A percentile compares a stretch with the other conserved stretches of the same genome.
phyloP scores from a whole-genome alignment of 2,797 vertebrate species.

The Gymnoscopelus braueri region DNA sequence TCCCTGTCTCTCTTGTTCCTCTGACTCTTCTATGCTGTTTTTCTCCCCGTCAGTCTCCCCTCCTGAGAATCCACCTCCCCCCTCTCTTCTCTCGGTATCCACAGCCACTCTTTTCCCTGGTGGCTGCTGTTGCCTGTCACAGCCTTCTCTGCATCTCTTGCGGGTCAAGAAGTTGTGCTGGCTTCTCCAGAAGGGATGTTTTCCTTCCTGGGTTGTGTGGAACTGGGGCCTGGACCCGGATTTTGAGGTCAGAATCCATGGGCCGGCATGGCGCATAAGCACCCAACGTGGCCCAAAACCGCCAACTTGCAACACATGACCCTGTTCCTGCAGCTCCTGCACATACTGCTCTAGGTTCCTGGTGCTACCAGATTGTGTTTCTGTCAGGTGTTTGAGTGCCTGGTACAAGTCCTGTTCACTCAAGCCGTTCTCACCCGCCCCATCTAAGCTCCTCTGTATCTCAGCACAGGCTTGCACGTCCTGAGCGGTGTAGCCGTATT shows the following conservation, averaged over 20 bases:
- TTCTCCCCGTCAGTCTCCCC: background rate
- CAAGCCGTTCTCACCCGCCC: constrained; percentile 80
- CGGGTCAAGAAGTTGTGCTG: constrained; percentile 38
- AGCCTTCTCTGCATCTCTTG: constrained; percentile 52
- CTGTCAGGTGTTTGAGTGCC: constrained; percentile 71
- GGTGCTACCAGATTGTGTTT: constrained; percentile 59
- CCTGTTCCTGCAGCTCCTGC: constrained; percentile 84
- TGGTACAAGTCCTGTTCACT: constrained; percentile 72
- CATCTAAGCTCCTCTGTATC: constrained; percentile 76
- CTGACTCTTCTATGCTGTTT: background rate
- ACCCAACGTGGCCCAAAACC: constrained; percentile 83
- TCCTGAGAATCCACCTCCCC: fast-evolving
- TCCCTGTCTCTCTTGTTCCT: background rate
- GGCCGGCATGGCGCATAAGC: constrained; percentile 77
- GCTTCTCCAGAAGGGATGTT: background rate
- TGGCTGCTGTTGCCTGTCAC: constrained; percentile 11
- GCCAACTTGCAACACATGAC: constrained; percentile 87
- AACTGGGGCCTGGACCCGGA: constrained; percentile 39
- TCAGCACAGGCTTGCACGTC: constrained; percentile 77
- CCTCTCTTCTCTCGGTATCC: background rate
- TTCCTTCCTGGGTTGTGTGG: background rate
- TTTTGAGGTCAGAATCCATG: constrained; percentile 87
- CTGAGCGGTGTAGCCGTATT: constrained; percentile 69
- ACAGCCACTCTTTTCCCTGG: constrained; percentile 7
- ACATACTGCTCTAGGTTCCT: constrained; percentile 84